Conservation (phyloP, 2,888 invertebrate species). For the Escarpia spicata region DNA sequence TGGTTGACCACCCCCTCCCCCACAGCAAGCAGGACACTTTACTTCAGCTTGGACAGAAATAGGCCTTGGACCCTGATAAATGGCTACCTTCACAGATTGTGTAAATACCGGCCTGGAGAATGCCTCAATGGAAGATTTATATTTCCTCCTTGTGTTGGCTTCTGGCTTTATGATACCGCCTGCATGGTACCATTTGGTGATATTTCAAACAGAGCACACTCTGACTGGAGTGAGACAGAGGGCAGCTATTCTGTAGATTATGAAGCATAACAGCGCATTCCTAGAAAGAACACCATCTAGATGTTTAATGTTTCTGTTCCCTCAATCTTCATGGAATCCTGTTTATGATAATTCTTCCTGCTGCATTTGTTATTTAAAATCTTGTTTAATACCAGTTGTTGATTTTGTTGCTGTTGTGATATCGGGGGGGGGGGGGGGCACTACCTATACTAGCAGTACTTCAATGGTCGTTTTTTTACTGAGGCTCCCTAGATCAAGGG, state of each 20-base stretch:
- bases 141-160: slow-evolving; percentile 16
- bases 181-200: not conserved
- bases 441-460: too few relatives aligned
- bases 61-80: not conserved
- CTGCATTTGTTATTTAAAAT: not conserved
- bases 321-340: not conserved
- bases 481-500: too few relatives aligned
- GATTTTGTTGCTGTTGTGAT: not conserved
- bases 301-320: not conserved
- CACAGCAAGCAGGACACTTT: not conserved
- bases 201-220: not conserved
- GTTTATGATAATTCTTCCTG: not conserved
- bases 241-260: not conserved
- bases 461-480: too few relatives aligned
- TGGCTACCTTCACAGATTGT: not conserved
- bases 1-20: not conserved
- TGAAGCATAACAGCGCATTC: not conserved
- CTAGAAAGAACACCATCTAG: not conserved
- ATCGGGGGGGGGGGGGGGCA: too few relatives aligned
- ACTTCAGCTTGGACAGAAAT: slow-evolving; percentile 10
- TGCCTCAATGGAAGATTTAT: slow-evolving; percentile 11
- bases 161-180: not conserved
- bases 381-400: not conserved
- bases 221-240: not conserved
- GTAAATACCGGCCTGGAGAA: not conserved